Base-by-base conservation (phyloP, 2,797 vertebrate species). In the Heterohyrax brucei region DNA sequence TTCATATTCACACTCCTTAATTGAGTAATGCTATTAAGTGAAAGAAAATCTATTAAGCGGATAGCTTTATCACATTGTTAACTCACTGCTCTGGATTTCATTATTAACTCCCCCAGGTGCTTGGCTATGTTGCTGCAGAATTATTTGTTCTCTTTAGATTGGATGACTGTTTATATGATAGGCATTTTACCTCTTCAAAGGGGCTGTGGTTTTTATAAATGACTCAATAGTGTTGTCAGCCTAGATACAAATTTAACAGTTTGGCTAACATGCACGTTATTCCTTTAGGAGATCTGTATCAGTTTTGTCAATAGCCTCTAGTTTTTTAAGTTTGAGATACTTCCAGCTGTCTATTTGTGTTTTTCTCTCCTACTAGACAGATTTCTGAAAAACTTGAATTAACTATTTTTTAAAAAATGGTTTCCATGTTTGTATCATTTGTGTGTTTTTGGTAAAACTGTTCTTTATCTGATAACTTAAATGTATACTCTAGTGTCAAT, bases 21-120 rank as follows among this genome's bases (percentile, higher is more conserved):
- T 75, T 76, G 44, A 56, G 18, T 80, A 95, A 96, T 62, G 33
- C 14, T 95, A 66, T 87, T 93, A 95, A 94, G 77, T 92, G 89
- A 91, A 95, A 94, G 75, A 95, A 87, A 96, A 78, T 91, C 44
- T 95, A 61, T 93, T 87, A 91, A 87, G 10, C 84, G 10, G 84
- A 44, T 64, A 75, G 22, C 50, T 93, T 61, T 88, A 66, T 50
- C 76, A 83, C 18, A 79, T 89, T 89, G 68, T 53, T 77, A 7
- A 33, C 5, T 95, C 95, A 91, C 61, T 93, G 22, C 19, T 96
- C 50, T 96, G 93, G 61, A 89, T 94, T 93, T 94, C 48, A 79
- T 92, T 87, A 96, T 18, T 16, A 2, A 72, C 9, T 91, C 44
- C 53, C 79, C 12, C 10, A 94, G 79, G 86, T 75, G 61, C 68